A percentile compares a stretch with the other conserved stretches of the same genome.
Evolutionary conservation across 2,888 invertebrate species (phyloP).

Genomic region (Chorisops tibialis): DNA sequence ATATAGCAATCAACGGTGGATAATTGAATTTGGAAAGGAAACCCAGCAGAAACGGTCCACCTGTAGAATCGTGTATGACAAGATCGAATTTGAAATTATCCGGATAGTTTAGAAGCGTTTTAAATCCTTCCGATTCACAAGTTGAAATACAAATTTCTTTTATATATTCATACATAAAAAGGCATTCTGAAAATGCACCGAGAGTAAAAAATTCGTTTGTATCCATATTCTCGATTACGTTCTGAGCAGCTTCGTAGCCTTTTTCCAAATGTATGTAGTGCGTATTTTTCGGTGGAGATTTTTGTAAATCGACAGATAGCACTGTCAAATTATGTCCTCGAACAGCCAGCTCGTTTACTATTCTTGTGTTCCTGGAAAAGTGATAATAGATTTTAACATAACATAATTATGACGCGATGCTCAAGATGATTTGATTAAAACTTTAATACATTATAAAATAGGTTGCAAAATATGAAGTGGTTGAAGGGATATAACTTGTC

Average conservation of each 20-base stretch:
- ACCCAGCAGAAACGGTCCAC: slow-evolving; percentile 38
- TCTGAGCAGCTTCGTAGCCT: slow-evolving; percentile 33
- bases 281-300: slow-evolving; percentile 35
- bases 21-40: slow-evolving; percentile 42
- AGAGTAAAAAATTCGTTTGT: neutral
- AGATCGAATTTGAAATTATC: slow-evolving; percentile 42
- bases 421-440: too few relatives aligned
- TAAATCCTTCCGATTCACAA: slow-evolving; percentile 37
- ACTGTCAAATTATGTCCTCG: slow-evolving; percentile 35
- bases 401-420: too few relatives aligned
- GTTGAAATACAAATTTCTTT: slow-evolving; percentile 23
- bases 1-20: slow-evolving; percentile 39
- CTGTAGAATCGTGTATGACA: slow-evolving; percentile 40
- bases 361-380: slow-evolving; percentile 25
- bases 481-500: too few relatives aligned
- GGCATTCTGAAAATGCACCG: slow-evolving; percentile 9
- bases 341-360: slow-evolving; percentile 25
- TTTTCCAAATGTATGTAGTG: slow-evolving; percentile 41
- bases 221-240: neutral
- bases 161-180: slow-evolving; percentile 27
- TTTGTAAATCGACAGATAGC: slow-evolving; percentile 38
- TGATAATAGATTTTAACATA: neutral
- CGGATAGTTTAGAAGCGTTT: slow-evolving; percentile 39
- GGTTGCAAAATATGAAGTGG: too few relatives aligned
- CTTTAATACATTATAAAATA: too few relatives aligned